phyloP scores from a whole-genome alignment of 2,113 vertebrate genomes.

The Heteronetta atricapilla region DNA sequence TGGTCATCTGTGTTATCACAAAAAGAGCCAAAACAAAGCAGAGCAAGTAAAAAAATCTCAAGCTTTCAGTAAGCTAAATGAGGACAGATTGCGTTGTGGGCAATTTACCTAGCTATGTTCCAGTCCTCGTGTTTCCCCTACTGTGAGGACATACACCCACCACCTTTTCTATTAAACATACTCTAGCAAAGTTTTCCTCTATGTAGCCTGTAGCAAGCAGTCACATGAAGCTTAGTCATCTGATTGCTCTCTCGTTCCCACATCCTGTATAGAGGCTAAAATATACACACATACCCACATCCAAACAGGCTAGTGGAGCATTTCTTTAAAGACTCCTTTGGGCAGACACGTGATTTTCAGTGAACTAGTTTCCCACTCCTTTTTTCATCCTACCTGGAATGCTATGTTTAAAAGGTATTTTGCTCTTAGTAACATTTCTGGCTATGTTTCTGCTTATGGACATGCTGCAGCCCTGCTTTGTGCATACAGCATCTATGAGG shows the following conservation, averaged over 20 bases:
- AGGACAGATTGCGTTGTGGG: background rate
- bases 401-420: background rate
- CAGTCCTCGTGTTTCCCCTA: background rate
- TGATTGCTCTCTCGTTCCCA: conserved; percentile 29
- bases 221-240: conserved; percentile 47
- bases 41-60: background rate
- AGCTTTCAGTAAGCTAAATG: background rate
- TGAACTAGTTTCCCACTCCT: background rate
- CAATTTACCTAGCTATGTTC: background rate
- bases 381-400: background rate
- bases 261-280: conserved; percentile 22
- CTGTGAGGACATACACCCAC: background rate
- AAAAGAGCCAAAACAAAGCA: background rate
- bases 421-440: background rate
- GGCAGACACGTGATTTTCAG: background rate
- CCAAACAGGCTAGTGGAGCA: background rate
- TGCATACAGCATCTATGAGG: background rate
- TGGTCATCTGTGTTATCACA: background rate
- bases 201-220: background rate
- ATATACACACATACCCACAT: background rate
- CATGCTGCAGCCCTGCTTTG: background rate
- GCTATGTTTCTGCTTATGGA: background rate
- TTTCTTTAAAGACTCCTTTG: background rate
- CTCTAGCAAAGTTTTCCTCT: background rate
- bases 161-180: background rate